Base-by-base conservation (phyloP, 2,797 vertebrate species). In the Heterohyrax brucei region DNA sequence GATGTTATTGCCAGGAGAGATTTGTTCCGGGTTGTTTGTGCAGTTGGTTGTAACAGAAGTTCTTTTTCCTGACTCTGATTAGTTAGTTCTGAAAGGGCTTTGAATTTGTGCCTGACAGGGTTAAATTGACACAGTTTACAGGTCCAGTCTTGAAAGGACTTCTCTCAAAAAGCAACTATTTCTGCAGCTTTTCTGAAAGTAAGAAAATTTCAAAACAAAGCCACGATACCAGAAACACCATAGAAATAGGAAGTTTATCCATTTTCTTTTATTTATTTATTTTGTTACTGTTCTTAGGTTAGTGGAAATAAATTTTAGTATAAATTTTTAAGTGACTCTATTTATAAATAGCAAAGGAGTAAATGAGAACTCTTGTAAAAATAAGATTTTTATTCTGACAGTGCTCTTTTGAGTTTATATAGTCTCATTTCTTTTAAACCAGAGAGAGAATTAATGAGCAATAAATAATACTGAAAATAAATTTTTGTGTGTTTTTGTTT, bases 161-260 rank as follows among this genome's bases (percentile, higher is more conserved):
- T 93, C 93, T 97, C 92, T 97, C 92, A 94, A 89, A 94, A 96
- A 87, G 90, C 50, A 95, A 87, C 77, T 96, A 19, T 33, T 96
- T 95, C 87, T 95, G 61, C 16, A 94, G 39, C 68, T 97, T 95
- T 96, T 94, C 77, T 96, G 75, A 95, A 92, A 78, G 64, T 91
- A 66, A 91, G 87, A 96, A 95, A 93, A 91, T 12, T 91, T 85
- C 83, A 78, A 78, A 91, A 79, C 33, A 97, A 97, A 93, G 16
- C 50, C 53, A 95, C 53, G 64, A n/a, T 44, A 77, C 39, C 16
- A 73, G 75, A 91, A 96, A 95, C 68, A 72, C 59, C 84, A 50
- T 77, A 95, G 64, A 89, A 96, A 80, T 76, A 95, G 87, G 48
- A 97, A 87, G 12, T 89, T 89, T 88, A 72, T 72, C 59, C 73